Evolutionary conservation across 2,797 vertebrate genomes (phyloP).

Genomic region (Ciconia nigra): DNA sequence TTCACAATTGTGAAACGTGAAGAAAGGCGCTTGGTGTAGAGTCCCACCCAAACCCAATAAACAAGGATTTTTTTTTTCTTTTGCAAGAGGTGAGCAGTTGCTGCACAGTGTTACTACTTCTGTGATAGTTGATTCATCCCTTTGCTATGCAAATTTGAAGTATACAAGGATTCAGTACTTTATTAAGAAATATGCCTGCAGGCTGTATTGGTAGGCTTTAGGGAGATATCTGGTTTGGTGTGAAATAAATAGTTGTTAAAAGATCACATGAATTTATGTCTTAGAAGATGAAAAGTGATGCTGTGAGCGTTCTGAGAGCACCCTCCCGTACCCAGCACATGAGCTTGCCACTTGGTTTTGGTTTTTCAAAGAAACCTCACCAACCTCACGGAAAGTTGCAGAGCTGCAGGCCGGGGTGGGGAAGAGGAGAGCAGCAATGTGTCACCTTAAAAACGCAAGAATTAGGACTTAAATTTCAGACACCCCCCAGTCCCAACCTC

Average conservation of each 20-base stretch:
- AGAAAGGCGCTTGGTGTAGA: neutral
- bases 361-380: constrained; percentile 80
- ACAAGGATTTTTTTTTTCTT: constrained; percentile 72
- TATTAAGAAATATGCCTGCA: constrained; percentile 93
- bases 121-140: constrained; percentile 75
- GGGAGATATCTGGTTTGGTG: constrained; percentile 86
- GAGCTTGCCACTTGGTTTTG: constrained; percentile 35
- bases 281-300: constrained; percentile 88
- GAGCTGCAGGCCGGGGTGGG: neutral
- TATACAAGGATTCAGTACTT: constrained; percentile 91
- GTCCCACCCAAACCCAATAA: constrained; percentile 56
- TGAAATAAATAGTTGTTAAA: constrained; percentile 96
- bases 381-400: constrained; percentile 65
- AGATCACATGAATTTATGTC: constrained; percentile 90
- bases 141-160: constrained; percentile 93
- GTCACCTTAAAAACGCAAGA: neutral
- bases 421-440: neutral
- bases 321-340: neutral
- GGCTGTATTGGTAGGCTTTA: constrained; percentile 86
- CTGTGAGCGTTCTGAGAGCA: constrained; percentile 51
- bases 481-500: neutral
- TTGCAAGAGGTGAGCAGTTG: constrained; percentile 75
- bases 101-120: constrained; percentile 78
- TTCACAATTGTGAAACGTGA: constrained; percentile 18
- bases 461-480: neutral